Percentiles rank a stretch among this genome's conserved stretches.
Evolutionary conservation across 1,140 invertebrate species (phyloP).

Genomic region (Aphis gossypii): DNA sequence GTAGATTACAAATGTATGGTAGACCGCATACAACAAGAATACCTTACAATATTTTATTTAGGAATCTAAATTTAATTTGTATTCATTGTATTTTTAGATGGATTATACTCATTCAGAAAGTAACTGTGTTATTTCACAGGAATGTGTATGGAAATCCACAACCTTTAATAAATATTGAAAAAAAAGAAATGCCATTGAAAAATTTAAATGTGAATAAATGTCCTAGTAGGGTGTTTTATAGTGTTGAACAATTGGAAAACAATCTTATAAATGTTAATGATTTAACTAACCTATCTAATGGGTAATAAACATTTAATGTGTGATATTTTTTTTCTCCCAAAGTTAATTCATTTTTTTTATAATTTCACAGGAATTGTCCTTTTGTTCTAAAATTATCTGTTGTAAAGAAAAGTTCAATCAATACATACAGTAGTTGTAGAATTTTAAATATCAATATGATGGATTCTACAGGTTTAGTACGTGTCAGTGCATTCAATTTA

Average conservation of each 20-base stretch:
- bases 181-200: background rate
- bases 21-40: no score
- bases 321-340: background rate
- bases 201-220: slow-evolving; percentile 37
- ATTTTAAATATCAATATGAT: slow-evolving; percentile 43
- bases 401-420: slow-evolving; percentile 20
- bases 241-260: slow-evolving; percentile 31
- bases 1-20: no score
- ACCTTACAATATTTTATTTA: background rate
- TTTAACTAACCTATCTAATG: background rate
- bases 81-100: background rate
- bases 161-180: slow-evolving; percentile 45
- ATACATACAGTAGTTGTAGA: background rate
- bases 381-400: slow-evolving; percentile 12
- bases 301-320: slow-evolving; percentile 8
- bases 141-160: slow-evolving; percentile 26
- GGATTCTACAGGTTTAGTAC: slow-evolving; percentile 24
- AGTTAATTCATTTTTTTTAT: background rate
- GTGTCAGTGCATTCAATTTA: slow-evolving; percentile 51
- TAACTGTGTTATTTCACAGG: slow-evolving; percentile 4
- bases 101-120: slow-evolving; percentile 2
- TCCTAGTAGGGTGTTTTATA: background rate
- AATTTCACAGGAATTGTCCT: background rate
- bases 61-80: background rate
- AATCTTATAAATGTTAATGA: slow-evolving; percentile 19